Percentiles rank a stretch among this genome's conserved stretches.
Conservation (phyloP, 30 jellyfish, hydroid and myxozoan species). For the Aurelia aurita region DNA sequence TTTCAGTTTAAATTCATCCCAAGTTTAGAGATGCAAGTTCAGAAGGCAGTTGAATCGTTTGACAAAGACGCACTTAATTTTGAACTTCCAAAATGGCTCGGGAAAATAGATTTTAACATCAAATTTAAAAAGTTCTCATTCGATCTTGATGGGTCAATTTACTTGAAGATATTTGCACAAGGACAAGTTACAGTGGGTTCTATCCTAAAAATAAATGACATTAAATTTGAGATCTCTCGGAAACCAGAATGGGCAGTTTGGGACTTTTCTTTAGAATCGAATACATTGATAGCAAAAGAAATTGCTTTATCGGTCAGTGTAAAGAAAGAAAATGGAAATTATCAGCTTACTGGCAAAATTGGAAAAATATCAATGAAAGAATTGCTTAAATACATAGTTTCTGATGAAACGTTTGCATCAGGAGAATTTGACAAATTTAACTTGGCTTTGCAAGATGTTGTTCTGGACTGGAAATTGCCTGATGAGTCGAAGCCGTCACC, state of each 20-base stretch:
- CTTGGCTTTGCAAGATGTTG: background rate
- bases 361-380: background rate
- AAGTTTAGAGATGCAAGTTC: background rate
- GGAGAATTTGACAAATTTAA: slow-evolving; percentile 27
- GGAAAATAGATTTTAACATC: slow-evolving; percentile 1
- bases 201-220: background rate
- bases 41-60: slow-evolving; percentile 1
- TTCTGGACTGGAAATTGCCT: background rate
- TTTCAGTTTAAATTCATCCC: slow-evolving; percentile 19
- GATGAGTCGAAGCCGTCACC: slow-evolving; percentile 3
- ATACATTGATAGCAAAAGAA: slow-evolving; percentile 22
- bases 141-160: slow-evolving; percentile 22
- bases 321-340: background rate
- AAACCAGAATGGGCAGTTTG: background rate
- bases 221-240: background rate
- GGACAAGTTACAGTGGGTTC: slow-evolving; percentile 19
- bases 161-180: slow-evolving; percentile 7
- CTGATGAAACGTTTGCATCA: background rate
- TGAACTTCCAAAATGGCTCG: slow-evolving; percentile 34
- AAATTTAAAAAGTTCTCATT: slow-evolving; percentile 15
- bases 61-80: background rate
- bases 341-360: slow-evolving; percentile 18
- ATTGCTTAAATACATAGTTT: slow-evolving; percentile 14
- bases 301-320: background rate
- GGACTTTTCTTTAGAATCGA: slow-evolving; percentile 28